These are phyloP conservation scores for Dicerorhinus sumatrensis DNA, from an alignment of 2,113 vertebrate genomes.

Conservation along the genomic window DNA sequence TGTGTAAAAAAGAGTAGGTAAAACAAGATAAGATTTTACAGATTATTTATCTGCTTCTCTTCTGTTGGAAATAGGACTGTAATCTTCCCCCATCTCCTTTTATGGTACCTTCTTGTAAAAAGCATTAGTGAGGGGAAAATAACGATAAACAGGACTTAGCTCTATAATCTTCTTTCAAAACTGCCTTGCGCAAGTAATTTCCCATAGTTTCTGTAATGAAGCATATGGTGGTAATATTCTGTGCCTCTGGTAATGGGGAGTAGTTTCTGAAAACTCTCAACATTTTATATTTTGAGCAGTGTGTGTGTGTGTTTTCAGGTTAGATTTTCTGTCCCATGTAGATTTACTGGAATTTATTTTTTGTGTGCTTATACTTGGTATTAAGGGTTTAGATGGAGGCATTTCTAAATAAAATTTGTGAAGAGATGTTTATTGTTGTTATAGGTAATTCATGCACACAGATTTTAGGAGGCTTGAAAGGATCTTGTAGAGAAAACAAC, in stretches of 20 bases:
- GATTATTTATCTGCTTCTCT: constrained; percentile 45
- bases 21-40: constrained; percentile 4
- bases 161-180: constrained; percentile 26
- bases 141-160: constrained; percentile 9
- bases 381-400: not conserved
- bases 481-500: not conserved
- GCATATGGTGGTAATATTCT: not conserved
- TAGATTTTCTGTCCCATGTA: constrained; percentile 22
- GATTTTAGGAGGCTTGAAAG: constrained; percentile 8
- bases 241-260: not conserved
- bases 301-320: constrained; percentile 13
- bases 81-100: not conserved
- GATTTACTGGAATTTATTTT: constrained; percentile 40
- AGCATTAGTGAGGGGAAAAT: not conserved
- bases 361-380: constrained; percentile 43
- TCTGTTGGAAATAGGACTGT: not conserved
- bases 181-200: constrained; percentile 20
- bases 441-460: not conserved
- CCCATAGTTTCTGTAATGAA: not conserved
- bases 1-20: constrained; percentile 24
- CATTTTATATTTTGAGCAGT: not conserved
- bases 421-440: constrained; percentile 13
- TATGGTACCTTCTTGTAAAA: not conserved
- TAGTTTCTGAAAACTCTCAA: not conserved
- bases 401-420: constrained; percentile 50